Conservation (phyloP, 1,140 invertebrate genomes). For the Drosophila kikkawai region DNA sequence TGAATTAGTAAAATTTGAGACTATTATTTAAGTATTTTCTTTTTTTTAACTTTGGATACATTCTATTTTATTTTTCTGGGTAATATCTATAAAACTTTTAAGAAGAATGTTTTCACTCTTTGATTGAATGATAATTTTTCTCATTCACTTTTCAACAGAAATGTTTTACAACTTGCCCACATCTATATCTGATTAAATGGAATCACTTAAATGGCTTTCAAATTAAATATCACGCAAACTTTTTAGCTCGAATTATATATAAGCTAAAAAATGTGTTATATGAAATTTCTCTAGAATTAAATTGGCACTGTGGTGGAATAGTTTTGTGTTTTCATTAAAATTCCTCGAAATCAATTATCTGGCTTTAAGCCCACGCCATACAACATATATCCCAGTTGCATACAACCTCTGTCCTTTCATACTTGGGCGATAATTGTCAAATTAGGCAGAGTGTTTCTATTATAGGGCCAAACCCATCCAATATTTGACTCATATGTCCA, state of each 20-base stretch:
- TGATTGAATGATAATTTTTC: not conserved
- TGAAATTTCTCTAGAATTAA: conserved; percentile 6
- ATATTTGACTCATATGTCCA: conserved; percentile 42
- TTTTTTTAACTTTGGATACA: not conserved
- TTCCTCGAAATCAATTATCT: conserved; percentile 36
- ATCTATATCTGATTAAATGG: conserved; percentile 15
- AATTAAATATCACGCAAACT: conserved; percentile 3
- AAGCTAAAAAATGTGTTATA: not conserved
- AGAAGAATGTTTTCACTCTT: not conserved
- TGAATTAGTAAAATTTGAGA: not conserved
- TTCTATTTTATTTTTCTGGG: not conserved
- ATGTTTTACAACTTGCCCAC: not conserved
- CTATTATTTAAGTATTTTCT: not conserved
- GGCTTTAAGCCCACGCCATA: conserved; percentile 10
- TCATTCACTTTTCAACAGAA: conserved; percentile 1
- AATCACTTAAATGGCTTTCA: conserved; percentile 3
- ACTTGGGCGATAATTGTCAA: conserved; percentile 42
- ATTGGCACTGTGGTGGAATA: conserved; percentile 7
- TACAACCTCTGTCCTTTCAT: conserved; percentile 11
- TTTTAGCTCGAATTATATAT: conserved; percentile 6
- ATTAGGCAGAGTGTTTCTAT: conserved; percentile 47
- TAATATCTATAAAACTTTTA: too few species aligned
- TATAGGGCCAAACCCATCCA: conserved; percentile 29
- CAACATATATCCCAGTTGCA: not conserved
- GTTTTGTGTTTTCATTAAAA: conserved; percentile 37